phyloP scores from a whole-genome alignment of 1,140 invertebrate species.

The Myzus persicae region DNA sequence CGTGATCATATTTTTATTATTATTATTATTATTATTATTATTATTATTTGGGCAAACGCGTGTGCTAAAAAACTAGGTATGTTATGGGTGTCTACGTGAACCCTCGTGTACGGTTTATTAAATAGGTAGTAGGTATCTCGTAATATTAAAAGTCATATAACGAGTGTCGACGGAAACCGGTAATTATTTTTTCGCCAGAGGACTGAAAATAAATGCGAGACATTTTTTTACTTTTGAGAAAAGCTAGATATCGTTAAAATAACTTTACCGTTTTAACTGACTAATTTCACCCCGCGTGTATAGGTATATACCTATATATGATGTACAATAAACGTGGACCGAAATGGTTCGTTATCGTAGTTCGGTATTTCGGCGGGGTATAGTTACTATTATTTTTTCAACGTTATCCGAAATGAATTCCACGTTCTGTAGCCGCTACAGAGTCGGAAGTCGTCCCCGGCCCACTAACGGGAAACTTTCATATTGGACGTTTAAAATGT shows the following conservation, averaged over 20 bases:
- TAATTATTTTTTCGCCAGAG: too few species aligned
- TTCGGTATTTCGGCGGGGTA: neutral
- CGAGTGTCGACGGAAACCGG: too few species aligned
- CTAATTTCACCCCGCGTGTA: neutral
- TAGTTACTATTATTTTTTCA: neutral
- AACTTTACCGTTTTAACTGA: too few species aligned
- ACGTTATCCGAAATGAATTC: neutral
- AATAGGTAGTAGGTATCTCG: too few species aligned
- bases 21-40: too few species aligned
- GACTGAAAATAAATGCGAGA: too few species aligned
- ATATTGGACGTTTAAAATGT: neutral
- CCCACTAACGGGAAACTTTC: neutral
- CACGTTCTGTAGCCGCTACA: neutral
- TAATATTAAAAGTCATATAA: too few species aligned
- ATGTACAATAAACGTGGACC: neutral
- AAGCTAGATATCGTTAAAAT: too few species aligned
- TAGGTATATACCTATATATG: too few species aligned
- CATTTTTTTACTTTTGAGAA: too few species aligned
- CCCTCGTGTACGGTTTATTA: too few species aligned
- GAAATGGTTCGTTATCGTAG: neutral
- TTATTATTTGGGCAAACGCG: neutral
- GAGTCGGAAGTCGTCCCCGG: neutral
- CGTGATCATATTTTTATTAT: too few species aligned
- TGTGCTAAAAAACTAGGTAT: neutral
- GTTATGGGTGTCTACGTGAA: neutral